Percentiles rank a stretch among this genome's conserved stretches.
Conservation (phyloP, 2,888 invertebrate species). For the Drosophila ustulata region DNA sequence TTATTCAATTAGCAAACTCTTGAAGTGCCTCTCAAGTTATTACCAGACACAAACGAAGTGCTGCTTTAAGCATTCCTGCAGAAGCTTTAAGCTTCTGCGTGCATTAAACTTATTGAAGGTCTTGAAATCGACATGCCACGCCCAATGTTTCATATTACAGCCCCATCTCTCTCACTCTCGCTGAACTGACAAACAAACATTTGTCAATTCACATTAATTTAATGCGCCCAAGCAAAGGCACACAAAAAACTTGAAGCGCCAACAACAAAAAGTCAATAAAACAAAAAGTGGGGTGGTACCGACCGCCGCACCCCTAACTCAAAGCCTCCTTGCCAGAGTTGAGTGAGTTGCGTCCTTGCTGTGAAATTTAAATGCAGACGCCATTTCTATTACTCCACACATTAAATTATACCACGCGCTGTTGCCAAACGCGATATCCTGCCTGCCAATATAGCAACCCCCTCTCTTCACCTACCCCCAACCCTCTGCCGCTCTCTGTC, state of each 20-base stretch:
- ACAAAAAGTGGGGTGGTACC: neutral
- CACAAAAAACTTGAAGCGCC: conserved; percentile 34
- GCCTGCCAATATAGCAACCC: conserved; percentile 55
- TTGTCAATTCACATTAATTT: conserved; percentile 76
- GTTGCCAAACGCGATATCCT: conserved; percentile 68
- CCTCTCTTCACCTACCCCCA: neutral
- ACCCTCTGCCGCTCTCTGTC: neutral
- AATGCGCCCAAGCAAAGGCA: conserved; percentile 50
- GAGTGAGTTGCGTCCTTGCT: conserved; percentile 60
- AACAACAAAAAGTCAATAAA: conserved; percentile 37
- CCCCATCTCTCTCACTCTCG: neutral
- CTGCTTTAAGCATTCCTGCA: conserved; percentile 23
- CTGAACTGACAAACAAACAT: conserved; percentile 45
- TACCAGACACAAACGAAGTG: neutral
- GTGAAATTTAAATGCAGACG: conserved; percentile 78
- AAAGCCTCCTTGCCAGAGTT: conserved; percentile 47
- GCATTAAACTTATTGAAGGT: conserved; percentile 13
- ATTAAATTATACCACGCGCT: conserved; percentile 73
- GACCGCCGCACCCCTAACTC: too few relatives aligned
- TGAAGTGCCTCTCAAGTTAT: neutral
- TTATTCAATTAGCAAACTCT: neutral
- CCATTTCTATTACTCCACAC: conserved; percentile 77
- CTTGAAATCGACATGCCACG: conserved; percentile 32
- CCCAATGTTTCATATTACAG: conserved; percentile 47
- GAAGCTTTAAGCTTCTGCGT: conserved; percentile 31